Conservation (phyloP, 2,113 vertebrate species). For the Ciconia maguari region DNA sequence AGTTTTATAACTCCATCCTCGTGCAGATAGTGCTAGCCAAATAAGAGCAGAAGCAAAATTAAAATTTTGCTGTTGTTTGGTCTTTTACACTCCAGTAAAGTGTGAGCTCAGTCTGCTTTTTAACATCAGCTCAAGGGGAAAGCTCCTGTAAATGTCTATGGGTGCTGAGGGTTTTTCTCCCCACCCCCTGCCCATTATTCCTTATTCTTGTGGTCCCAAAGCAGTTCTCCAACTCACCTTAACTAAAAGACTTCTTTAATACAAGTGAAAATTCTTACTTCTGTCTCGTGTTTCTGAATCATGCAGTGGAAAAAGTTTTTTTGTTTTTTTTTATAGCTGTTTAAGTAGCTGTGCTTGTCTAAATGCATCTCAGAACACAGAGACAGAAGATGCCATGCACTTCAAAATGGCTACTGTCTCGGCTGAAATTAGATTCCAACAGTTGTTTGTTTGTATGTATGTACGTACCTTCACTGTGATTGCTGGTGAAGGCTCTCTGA, state of each 20-base stretch:
- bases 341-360: not conserved
- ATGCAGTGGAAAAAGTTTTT: not conserved
- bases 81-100: not conserved
- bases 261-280: not conserved
- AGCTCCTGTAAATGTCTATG: not conserved
- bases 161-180: not conserved
- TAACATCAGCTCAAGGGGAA: not conserved
- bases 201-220: not conserved
- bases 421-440: not conserved
- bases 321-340: not conserved
- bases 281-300: fast-evolving
- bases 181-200: fast-evolving
- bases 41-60: not conserved
- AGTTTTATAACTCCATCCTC: not conserved
- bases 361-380: not conserved
- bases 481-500: not conserved
- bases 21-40: not conserved
- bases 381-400: not conserved
- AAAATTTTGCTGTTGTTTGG: not conserved
- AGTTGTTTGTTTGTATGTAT: fast-evolving
- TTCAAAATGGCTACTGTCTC: not conserved
- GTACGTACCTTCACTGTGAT: not conserved
- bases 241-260: not conserved
- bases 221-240: not conserved
- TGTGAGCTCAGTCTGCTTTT: not conserved